phyloP scores from a whole-genome alignment of 2,113 vertebrate species.

The Lates calcarifer region DNA sequence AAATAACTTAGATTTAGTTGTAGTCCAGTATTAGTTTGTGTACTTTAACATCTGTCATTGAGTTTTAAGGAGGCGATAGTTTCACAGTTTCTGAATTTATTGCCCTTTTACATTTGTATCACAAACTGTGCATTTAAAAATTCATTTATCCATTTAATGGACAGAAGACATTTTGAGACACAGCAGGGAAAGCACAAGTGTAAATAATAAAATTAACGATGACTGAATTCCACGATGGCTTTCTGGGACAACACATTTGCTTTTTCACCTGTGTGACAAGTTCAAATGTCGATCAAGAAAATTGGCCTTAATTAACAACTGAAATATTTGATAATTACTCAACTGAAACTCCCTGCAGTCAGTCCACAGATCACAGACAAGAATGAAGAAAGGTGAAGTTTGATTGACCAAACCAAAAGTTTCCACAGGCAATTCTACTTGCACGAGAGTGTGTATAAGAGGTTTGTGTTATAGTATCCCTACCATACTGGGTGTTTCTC shows the following conservation, averaged over 20 bases:
- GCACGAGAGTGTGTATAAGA: background rate
- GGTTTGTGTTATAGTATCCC: background rate
- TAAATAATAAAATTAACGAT: background rate
- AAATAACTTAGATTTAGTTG: background rate
- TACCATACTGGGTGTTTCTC: background rate
- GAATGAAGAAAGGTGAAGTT: background rate
- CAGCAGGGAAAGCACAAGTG: background rate
- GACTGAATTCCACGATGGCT: background rate
- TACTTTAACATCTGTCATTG: background rate
- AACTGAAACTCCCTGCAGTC: background rate
- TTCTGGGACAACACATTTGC: background rate
- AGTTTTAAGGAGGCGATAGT: background rate
- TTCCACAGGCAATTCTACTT: background rate
- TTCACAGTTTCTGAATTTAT: too few relatives aligned
- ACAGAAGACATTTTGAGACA: background rate
- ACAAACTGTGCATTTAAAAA: background rate
- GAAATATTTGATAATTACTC: background rate
- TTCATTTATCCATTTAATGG: too few relatives aligned
- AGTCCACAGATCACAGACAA: background rate
- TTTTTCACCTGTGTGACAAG: slow-evolving; percentile 2
- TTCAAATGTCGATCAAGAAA: background rate
- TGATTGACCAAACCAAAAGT: background rate
- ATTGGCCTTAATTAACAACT: slow-evolving; percentile 15
- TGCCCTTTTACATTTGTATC: too few relatives aligned
- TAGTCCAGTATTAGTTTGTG: background rate